Base-by-base conservation (phyloP, 2,888 invertebrate species). In the Tenthredo livida region DNA sequence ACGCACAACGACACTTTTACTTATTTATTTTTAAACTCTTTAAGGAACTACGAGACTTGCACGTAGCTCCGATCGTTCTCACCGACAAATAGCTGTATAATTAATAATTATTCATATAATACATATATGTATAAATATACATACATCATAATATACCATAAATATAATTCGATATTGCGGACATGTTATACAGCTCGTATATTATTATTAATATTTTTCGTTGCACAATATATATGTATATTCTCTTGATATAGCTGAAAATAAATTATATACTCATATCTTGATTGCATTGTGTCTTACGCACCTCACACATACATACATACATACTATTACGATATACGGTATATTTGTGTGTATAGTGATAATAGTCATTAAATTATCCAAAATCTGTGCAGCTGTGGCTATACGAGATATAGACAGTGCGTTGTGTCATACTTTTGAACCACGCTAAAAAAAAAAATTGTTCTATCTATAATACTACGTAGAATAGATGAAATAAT, bases 21-120 rank as follows among this genome's bases (percentile, higher is more conserved):
- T 61, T 25, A 61, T 61, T 61, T 61, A 61, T 61, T 61, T 61
- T 61, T 61, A 61, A 61, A 61, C 61, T 61, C 61, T 61, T 61
- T 61, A 25, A 61, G 61, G 21, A 15, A 61, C n/a, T n/a, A n/a
- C 61, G 25, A 61, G 61, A 21, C 21, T 12, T 4, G 61, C 12
- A 25, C 25, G 25, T 21, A 10, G n/a, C n/a, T 17, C 54, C 6
- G 61, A 21, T 61, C 61, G 61, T 12, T 61, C 25, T 25, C 61
- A 25, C 10, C 25, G 61, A 61, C 61, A 12, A 61, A 61, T 61
- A 61, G 25, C 61, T 61, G 5, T 61, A 61, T 15, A 29, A 61
- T 61, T 61, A 61, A 12, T 12, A 29, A 61, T 61, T 61, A 25
- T 15, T 12, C 12, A 47, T 15, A 15, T 15, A 47, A 25, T 15